These are phyloP conservation scores for Drosophila parvula DNA, from an alignment of 1,140 invertebrate species.

Conservation along the genomic window DNA sequence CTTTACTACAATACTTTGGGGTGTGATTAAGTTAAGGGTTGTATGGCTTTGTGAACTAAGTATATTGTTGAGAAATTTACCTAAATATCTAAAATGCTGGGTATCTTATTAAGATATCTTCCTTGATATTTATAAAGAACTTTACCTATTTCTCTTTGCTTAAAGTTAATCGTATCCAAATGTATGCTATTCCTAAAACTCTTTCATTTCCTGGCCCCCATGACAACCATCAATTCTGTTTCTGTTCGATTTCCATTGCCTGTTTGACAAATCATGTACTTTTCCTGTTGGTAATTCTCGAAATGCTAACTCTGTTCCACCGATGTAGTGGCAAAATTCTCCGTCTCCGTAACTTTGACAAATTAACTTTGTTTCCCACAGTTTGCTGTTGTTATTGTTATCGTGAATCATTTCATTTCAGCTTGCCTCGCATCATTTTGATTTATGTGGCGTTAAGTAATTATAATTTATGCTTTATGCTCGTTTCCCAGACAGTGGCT, in stretches of 20 bases:
- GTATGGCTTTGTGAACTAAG: too few relatives aligned
- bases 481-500: slow-evolving; percentile 4
- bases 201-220: neutral
- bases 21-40: neutral
- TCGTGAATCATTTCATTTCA: slow-evolving; percentile 34
- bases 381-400: slow-evolving; percentile 39
- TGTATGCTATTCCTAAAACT: too few relatives aligned
- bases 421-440: slow-evolving; percentile 56
- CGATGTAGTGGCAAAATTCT: slow-evolving; percentile 62
- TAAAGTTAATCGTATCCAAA: too few relatives aligned
- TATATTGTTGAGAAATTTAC: too few relatives aligned
- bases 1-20: neutral
- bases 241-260: slow-evolving; percentile 30
- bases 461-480: slow-evolving; percentile 56
- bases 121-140: too few relatives aligned
- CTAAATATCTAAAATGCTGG: too few relatives aligned
- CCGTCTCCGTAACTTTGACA: slow-evolving; percentile 60
- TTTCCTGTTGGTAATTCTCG: slow-evolving; percentile 2
- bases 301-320: slow-evolving; percentile 40
- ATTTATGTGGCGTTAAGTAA: slow-evolving; percentile 75
- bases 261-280: slow-evolving; percentile 44
- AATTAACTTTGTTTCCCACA: slow-evolving; percentile 58
- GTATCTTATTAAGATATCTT: too few relatives aligned
- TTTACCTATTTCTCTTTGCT: too few relatives aligned
- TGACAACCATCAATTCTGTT: neutral